phyloP scores from a whole-genome alignment of 1,140 invertebrate species.

The Mamestra configurata region DNA sequence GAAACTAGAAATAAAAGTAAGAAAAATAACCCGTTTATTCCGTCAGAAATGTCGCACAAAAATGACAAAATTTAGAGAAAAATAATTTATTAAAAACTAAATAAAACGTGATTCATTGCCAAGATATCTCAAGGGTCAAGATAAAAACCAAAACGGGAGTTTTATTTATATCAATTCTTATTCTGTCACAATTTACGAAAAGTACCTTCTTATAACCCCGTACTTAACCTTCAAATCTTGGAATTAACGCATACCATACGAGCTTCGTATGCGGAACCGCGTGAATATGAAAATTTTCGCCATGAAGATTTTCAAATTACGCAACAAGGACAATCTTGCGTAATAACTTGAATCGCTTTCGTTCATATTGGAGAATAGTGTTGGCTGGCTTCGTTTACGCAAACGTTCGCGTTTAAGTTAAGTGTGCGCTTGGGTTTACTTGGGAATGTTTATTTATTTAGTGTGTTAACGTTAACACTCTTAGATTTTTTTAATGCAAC shows the following conservation, averaged over 20 bases:
- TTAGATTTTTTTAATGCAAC: not conserved
- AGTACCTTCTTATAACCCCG: constrained; percentile 13
- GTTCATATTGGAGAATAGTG: not conserved
- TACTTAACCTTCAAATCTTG: constrained; percentile 16
- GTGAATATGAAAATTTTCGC: constrained; percentile 40
- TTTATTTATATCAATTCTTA: too few relatives aligned
- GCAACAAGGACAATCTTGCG: constrained; percentile 34
- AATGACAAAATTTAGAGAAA: too few relatives aligned
- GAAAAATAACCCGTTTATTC: too few relatives aligned
- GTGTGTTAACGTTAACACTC: not conserved
- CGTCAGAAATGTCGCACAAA: too few relatives aligned
- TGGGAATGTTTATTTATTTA: not conserved
- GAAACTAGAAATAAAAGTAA: too few relatives aligned
- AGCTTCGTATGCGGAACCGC: not conserved
- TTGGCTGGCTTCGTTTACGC: constrained; percentile 3
- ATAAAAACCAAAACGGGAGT: too few relatives aligned
- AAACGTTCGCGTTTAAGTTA: constrained; percentile 11
- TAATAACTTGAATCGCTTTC: constrained; percentile 24
- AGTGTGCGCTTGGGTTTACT: not conserved
- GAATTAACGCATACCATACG: constrained; percentile 40
- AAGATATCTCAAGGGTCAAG: too few relatives aligned
- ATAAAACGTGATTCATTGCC: too few relatives aligned
- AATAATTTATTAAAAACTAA: too few relatives aligned
- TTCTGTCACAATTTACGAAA: not conserved
- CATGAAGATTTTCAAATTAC: constrained; percentile 43